Conservation (phyloP, 2,113 vertebrate species). For the Trichomycterus rosablanca region DNA sequence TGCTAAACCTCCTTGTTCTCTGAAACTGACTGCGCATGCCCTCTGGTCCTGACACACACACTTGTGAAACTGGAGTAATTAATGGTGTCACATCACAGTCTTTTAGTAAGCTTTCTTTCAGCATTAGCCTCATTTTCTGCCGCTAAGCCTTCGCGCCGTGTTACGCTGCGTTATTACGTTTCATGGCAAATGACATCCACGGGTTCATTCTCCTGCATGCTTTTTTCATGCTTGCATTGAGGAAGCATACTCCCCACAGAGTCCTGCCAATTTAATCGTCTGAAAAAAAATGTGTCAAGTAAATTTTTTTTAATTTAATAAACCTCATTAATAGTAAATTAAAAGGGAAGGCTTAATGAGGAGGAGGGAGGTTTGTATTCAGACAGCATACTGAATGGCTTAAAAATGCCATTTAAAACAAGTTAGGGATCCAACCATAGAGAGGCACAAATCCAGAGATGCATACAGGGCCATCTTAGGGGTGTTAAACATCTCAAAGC, state of each 20-base stretch:
- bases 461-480: neutral
- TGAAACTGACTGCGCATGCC: slow-evolving; percentile 10
- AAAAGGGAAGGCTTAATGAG: slow-evolving; percentile 35
- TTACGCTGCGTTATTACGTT: slow-evolving; percentile 46
- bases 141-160: slow-evolving; percentile 42
- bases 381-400: slow-evolving; percentile 30
- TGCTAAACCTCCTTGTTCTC: slow-evolving; percentile 11
- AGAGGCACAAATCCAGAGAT: slow-evolving; percentile 13
- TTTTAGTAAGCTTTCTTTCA: slow-evolving; percentile 55
- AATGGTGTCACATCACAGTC: slow-evolving; percentile 62
- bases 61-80: slow-evolving; percentile 37
- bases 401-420: slow-evolving; percentile 48
- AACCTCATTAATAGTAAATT: slow-evolving; percentile 64
- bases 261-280: slow-evolving; percentile 63
- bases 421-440: too few species aligned
- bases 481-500: too few species aligned
- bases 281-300: slow-evolving; percentile 61
- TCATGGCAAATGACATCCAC: slow-evolving; percentile 59
- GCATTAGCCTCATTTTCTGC: slow-evolving; percentile 51
- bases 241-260: slow-evolving; percentile 65
- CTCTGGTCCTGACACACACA: slow-evolving; percentile 25
- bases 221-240: slow-evolving; percentile 58
- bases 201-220: slow-evolving; percentile 52
- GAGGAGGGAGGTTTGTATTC: slow-evolving; percentile 35
- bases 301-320: slow-evolving; percentile 71